Percentiles rank a stretch among this genome's conserved stretches.
Conservation (phyloP, 1,140 invertebrate genomes). For the Bicyclus anynana region DNA sequence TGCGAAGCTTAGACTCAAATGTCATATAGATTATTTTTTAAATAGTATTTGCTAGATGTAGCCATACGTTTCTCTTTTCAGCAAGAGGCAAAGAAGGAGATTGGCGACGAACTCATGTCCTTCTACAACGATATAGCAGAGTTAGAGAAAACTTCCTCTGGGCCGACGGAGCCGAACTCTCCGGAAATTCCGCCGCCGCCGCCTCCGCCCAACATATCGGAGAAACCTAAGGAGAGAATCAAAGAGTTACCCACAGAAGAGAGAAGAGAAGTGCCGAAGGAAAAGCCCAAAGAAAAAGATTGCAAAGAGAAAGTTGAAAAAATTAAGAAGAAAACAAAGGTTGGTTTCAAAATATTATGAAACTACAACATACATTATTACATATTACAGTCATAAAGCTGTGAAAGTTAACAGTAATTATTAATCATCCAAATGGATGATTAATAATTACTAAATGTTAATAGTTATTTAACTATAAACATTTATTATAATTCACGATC, state of each 20-base stretch:
- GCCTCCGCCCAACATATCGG: constrained; percentile 11
- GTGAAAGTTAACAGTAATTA: no score
- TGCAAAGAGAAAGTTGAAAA: constrained; percentile 25
- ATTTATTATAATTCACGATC: no score
- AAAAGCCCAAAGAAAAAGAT: constrained; percentile 23
- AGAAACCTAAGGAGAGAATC: constrained; percentile 16
- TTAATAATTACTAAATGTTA: no score
- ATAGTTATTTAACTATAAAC: no score
- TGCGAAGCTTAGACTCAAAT: no score
- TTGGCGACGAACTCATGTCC: constrained; percentile 54
- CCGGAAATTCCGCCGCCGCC: constrained; percentile 26
- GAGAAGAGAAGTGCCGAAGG: constrained; percentile 16
- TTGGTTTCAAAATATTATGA: constrained; percentile 6
- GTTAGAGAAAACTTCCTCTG: constrained; percentile 42
- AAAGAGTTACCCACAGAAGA: constrained; percentile 17
- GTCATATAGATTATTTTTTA: no score
- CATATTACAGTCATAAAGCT: no score
- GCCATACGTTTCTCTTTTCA: constrained; percentile 1
- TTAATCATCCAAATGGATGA: no score
- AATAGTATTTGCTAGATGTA: no score
- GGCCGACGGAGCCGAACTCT: constrained; percentile 22
- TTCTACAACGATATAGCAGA: constrained; percentile 67
- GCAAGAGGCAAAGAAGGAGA: constrained; percentile 50
- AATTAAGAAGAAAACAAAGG: constrained; percentile 53
- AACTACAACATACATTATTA: no score